A percentile compares a stretch with the other conserved stretches of the same genome.
Conservation (phyloP, 2,113 vertebrate species). For the Pelobates fuscus region DNA sequence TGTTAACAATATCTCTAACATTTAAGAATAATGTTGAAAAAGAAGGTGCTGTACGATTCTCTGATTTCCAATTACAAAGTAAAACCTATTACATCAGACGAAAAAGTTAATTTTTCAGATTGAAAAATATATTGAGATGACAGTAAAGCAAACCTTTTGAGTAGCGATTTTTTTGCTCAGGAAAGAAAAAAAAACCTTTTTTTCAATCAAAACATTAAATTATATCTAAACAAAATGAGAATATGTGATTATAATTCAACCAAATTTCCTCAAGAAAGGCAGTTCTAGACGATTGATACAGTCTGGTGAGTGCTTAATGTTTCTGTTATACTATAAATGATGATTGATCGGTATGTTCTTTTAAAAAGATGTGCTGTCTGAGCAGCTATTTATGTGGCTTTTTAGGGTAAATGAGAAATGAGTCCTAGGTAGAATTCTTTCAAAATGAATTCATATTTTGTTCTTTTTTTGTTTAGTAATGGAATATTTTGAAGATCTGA, state of each 20-base stretch:
- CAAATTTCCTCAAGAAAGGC: conserved; percentile 16
- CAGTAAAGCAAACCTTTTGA: neutral
- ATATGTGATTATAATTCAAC: conserved; percentile 36
- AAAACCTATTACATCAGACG: too few species aligned
- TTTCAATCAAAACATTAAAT: conserved; percentile 6
- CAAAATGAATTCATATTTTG: conserved; percentile 37
- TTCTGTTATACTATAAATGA: conserved; percentile 41
- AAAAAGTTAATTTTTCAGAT: too few species aligned
- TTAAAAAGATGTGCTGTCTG: conserved; percentile 27
- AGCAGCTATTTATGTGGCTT: conserved; percentile 31
- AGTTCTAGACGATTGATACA: conserved; percentile 28
- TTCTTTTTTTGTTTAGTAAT: conserved; percentile 8
- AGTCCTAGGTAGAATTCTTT: conserved; percentile 24
- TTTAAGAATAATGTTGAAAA: too few species aligned
- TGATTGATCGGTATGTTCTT: conserved; percentile 50
- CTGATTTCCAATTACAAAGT: too few species aligned
- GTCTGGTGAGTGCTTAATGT: conserved; percentile 45
- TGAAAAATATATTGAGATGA: neutral
- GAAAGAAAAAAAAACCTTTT: neutral
- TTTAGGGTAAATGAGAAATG: conserved; percentile 41
- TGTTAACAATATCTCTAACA: too few species aligned
- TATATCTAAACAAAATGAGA: conserved; percentile 25
- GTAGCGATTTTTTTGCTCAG: neutral
- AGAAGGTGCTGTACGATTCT: too few species aligned
- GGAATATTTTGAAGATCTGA: conserved; percentile 22